Evolutionary conservation across 2,113 vertebrate genomes (phyloP).

Genomic region (Poicephalus meyeri): DNA sequence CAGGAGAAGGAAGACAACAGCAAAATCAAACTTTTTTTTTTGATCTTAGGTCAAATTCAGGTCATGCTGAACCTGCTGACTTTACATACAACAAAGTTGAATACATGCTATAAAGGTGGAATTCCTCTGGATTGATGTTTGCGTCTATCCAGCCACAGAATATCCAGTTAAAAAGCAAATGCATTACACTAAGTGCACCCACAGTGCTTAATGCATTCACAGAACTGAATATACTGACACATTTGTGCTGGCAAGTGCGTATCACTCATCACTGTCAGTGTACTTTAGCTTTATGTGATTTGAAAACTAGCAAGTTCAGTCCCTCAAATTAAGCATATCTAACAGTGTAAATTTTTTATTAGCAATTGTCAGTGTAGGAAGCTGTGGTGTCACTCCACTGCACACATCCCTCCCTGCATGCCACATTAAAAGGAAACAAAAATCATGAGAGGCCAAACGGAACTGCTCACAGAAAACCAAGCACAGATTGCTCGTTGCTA

Average conservation of each 20-base stretch:
- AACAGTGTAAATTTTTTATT: not conserved
- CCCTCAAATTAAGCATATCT: not conserved
- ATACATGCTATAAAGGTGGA: not conserved
- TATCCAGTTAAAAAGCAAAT: not conserved
- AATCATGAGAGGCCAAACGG: not conserved
- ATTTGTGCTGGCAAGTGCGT: not conserved
- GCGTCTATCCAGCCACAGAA: not conserved
- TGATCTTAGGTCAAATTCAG: not conserved
- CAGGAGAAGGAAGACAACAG: not conserved
- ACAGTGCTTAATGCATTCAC: not conserved
- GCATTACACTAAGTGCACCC: not conserved
- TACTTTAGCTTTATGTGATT: not conserved
- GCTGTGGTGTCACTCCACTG: not conserved
- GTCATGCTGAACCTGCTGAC: not conserved
- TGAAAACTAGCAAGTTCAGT: not conserved
- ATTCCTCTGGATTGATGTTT: not conserved
- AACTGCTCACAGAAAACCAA: not conserved
- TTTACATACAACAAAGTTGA: not conserved
- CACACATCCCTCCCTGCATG: not conserved
- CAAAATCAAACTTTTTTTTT: not conserved
- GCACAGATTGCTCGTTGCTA: not conserved
- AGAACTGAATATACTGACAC: not conserved
- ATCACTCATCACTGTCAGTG: not conserved
- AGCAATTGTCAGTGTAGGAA: not conserved
- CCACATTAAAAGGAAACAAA: constrained; percentile 20